Percentiles rank a stretch among this genome's conserved stretches.
Conservation (phyloP, 2,113 vertebrate species). For the Rhinopomastus cyanomelas region DNA sequence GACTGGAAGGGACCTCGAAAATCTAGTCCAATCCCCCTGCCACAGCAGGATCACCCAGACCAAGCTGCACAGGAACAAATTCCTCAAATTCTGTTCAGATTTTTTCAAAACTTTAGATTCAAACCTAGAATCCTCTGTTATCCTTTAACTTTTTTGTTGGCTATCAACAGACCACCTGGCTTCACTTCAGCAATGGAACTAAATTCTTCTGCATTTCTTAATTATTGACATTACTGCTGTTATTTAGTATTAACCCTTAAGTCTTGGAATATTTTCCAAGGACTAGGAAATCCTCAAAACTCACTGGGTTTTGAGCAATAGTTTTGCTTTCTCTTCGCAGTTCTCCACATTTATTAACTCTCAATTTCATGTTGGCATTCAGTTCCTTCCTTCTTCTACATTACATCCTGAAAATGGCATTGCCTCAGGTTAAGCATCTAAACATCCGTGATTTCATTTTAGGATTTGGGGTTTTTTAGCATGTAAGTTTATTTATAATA, state of each 20-base stretch:
- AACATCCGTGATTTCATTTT: slow-evolving; percentile 16
- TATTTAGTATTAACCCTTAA: not conserved
- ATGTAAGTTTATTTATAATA: not conserved
- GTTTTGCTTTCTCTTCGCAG: not conserved
- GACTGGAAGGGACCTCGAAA: too few relatives aligned
- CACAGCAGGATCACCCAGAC: too few relatives aligned
- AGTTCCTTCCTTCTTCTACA: not conserved
- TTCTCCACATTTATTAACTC: not conserved
- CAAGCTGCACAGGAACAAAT: too few relatives aligned
- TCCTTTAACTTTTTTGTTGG: not conserved
- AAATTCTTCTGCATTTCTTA: not conserved
- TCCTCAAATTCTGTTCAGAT: not conserved
- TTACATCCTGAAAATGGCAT: not conserved
- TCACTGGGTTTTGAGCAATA: not conserved
- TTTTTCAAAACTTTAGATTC: not conserved
- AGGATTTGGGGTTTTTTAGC: not conserved
- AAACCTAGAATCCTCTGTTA: not conserved
- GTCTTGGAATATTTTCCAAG: not conserved
- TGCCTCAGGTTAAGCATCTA: not conserved
- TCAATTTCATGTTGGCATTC: not conserved
- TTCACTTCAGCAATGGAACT: not conserved
- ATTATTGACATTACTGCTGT: not conserved
- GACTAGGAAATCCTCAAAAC: not conserved
- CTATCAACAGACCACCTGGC: not conserved
- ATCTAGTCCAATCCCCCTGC: too few relatives aligned